phyloP scores from a whole-genome alignment of 2,113 vertebrate genomes.

The Seriola quinqueradiata region DNA sequence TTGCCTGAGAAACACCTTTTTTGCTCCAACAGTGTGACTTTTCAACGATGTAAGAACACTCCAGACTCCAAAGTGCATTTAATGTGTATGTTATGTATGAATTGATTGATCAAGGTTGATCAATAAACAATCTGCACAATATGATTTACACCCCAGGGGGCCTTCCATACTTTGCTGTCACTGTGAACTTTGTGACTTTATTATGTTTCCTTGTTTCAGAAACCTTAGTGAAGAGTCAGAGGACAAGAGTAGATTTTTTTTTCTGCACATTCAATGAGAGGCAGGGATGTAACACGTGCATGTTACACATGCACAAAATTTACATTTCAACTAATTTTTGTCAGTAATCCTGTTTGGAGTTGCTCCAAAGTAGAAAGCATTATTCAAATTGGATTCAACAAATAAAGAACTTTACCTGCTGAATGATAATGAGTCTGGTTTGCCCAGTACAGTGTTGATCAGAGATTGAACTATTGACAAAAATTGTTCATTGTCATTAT shows the following conservation, averaged over 20 bases:
- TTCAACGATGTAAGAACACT: too few relatives aligned
- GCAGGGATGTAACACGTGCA: background rate
- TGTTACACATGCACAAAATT: background rate
- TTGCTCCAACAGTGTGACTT: too few relatives aligned
- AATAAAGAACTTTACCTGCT: background rate
- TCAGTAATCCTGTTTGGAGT: background rate
- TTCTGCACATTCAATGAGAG: background rate
- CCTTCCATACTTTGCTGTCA: background rate
- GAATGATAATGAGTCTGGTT: conserved; percentile 9
- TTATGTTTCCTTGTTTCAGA: background rate
- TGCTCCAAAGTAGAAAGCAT: background rate
- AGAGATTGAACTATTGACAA: background rate
- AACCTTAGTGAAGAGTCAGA: background rate
- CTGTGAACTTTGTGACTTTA: background rate
- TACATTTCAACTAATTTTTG: background rate
- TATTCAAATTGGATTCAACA: background rate
- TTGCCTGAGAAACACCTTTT: too few relatives aligned
- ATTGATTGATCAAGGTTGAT: background rate
- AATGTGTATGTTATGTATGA: background rate
- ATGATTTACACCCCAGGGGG: background rate
- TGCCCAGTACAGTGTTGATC: background rate
- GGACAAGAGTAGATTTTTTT: background rate
- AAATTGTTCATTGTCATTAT: background rate
- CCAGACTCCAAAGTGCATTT: too few relatives aligned
- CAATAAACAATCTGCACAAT: background rate